Evolutionary conservation across 2,113 vertebrate genomes (phyloP).

Genomic region (Channa argus): DNA sequence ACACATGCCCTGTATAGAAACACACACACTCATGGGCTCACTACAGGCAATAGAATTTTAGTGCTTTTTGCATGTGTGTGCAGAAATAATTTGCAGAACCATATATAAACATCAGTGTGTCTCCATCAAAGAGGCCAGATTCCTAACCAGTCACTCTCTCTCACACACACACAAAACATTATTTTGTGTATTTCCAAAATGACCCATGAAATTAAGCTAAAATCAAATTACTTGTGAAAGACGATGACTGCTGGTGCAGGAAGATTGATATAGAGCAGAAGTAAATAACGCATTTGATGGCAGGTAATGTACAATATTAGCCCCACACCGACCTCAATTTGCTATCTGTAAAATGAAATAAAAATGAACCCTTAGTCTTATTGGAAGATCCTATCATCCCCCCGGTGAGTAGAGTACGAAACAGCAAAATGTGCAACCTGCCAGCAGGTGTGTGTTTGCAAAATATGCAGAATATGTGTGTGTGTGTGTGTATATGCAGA

Average conservation of each 20-base stretch:
- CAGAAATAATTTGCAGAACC: too few relatives aligned
- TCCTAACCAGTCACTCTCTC: background rate
- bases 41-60: background rate
- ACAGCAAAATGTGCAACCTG: slow-evolving; percentile 36
- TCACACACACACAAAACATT: background rate
- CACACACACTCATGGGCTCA: background rate
- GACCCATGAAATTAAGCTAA: slow-evolving; percentile 20
- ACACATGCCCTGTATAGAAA: background rate
- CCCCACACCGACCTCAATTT: slow-evolving; percentile 23
- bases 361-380: slow-evolving; percentile 54
- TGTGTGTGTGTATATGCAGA: background rate
- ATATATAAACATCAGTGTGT: slow-evolving; percentile 8
- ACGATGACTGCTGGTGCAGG: slow-evolving; percentile 13
- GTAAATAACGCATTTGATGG: slow-evolving; percentile 40
- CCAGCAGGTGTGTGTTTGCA: background rate
- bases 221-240: slow-evolving; percentile 37
- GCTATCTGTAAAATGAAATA: slow-evolving; percentile 50
- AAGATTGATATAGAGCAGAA: slow-evolving; percentile 23
- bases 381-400: slow-evolving; percentile 49
- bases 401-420: slow-evolving; percentile 35
- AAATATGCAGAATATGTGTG: background rate
- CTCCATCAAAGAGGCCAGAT: background rate
- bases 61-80: background rate
- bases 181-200: slow-evolving; percentile 37
- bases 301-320: slow-evolving; percentile 51